Percentiles rank a stretch among this genome's conserved stretches.
These are phyloP conservation scores for Cephus runcator DNA, from an alignment of 2,888 invertebrate genomes.

Conservation along the genomic window DNA sequence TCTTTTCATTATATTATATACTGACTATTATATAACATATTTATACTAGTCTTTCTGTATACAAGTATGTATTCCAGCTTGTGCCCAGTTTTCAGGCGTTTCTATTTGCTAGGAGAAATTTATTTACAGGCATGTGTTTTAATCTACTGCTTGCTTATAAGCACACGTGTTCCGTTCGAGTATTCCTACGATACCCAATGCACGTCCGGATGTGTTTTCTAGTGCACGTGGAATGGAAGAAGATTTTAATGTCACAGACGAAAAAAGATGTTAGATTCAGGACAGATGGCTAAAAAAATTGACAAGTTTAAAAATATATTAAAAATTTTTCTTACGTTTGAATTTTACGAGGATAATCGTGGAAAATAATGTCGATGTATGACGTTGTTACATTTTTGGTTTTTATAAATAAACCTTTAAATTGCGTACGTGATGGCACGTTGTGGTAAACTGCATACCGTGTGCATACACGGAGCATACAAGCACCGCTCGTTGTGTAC, in stretches of 20 bases:
- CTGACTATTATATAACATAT: background rate
- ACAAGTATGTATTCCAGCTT: background rate
- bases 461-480: background rate
- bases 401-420: conserved; percentile 52
- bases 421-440: conserved; percentile 54
- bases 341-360: background rate
- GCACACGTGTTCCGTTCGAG: background rate
- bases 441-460: background rate
- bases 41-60: background rate
- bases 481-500: background rate
- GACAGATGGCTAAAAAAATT: background rate
- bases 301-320: background rate
- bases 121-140: conserved; percentile 29
- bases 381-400: conserved; percentile 35
- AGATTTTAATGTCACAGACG: background rate
- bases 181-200: background rate
- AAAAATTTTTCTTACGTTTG: background rate
- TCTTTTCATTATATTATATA: background rate
- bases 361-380: background rate
- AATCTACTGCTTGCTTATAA: too few species aligned
- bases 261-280: background rate
- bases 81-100: background rate
- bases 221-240: background rate
- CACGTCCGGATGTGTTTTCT: background rate
- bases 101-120: conserved; percentile 41